Evolutionary conservation across 1,140 invertebrate genomes (phyloP).

Genomic region (Tetramorium parvispinum): DNA sequence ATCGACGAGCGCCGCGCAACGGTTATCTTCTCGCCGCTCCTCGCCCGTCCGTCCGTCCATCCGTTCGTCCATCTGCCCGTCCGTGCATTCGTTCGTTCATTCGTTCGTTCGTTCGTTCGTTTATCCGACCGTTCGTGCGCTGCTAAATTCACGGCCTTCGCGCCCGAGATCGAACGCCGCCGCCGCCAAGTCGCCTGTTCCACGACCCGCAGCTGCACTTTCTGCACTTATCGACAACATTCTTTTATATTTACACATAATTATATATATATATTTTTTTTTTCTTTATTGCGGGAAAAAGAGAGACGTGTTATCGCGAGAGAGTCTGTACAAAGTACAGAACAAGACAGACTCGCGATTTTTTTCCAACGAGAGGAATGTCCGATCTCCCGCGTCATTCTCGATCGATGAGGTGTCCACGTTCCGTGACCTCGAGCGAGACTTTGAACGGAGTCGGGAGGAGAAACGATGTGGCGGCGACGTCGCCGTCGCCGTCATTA

Average conservation of each 20-base stretch:
- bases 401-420: neutral
- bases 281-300: neutral
- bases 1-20: slow-evolving; percentile 48
- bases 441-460: neutral
- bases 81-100: neutral
- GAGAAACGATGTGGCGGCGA: neutral
- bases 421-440: neutral
- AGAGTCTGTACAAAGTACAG: neutral
- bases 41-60: slow-evolving; percentile 5
- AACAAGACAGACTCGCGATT: too few species aligned
- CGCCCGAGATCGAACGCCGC: slow-evolving; percentile 28
- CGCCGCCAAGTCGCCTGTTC: neutral
- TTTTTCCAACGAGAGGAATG: too few species aligned
- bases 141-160: slow-evolving; percentile 38
- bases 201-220: neutral
- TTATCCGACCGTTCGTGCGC: neutral
- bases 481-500: neutral
- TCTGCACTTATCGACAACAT: neutral
- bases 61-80: slow-evolving; percentile 13
- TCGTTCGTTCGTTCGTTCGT: neutral
- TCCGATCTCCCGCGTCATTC: neutral
- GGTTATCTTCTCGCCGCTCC: slow-evolving; percentile 33
- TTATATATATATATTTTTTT: neutral
- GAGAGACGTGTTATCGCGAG: too few species aligned
- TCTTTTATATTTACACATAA: neutral